These are phyloP conservation scores for Rhynchotus rufescens DNA, from an alignment of 2,797 vertebrate species.

Conservation along the genomic window DNA sequence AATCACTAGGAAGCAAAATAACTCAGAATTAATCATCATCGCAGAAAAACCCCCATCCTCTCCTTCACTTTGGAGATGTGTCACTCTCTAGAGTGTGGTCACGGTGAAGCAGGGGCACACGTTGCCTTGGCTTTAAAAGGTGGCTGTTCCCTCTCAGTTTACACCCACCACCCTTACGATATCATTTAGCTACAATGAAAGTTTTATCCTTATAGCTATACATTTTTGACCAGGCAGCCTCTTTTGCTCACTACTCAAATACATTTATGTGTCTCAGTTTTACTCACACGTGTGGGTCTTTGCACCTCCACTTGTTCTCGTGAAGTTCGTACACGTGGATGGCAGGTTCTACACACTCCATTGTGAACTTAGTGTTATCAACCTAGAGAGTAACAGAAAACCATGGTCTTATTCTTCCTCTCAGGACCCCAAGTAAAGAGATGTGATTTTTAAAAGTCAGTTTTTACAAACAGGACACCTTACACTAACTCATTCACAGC, in stretches of 20 bases:
- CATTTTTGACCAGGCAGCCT: accelerated
- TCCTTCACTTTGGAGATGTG: neutral
- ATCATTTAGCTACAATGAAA: neutral
- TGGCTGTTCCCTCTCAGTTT: neutral
- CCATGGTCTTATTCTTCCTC: neutral
- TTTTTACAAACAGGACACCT: neutral
- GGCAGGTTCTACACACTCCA: constrained; percentile 91
- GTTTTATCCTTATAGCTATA: neutral
- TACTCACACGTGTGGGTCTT: constrained; percentile 92
- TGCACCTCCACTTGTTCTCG: constrained; percentile 95
- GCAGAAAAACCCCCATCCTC: neutral
- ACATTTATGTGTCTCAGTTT: accelerated
- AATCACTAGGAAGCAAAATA: constrained; percentile 83
- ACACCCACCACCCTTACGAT: accelerated
- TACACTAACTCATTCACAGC: neutral
- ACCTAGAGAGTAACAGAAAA: constrained; percentile 79
- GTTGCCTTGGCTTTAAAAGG: neutral
- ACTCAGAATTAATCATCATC: neutral
- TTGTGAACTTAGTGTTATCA: constrained; percentile 91
- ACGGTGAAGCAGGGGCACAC: neutral
- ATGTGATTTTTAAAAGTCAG: neutral
- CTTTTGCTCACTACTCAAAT: accelerated
- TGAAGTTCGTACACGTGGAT: constrained; percentile 93
- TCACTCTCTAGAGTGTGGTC: accelerated
- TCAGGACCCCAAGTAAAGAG: neutral